Percentiles rank a stretch among this genome's conserved stretches.
These are phyloP conservation scores for Machaerirhynchus nigripectus DNA, from an alignment of 2,113 vertebrate species.

Conservation along the genomic window DNA sequence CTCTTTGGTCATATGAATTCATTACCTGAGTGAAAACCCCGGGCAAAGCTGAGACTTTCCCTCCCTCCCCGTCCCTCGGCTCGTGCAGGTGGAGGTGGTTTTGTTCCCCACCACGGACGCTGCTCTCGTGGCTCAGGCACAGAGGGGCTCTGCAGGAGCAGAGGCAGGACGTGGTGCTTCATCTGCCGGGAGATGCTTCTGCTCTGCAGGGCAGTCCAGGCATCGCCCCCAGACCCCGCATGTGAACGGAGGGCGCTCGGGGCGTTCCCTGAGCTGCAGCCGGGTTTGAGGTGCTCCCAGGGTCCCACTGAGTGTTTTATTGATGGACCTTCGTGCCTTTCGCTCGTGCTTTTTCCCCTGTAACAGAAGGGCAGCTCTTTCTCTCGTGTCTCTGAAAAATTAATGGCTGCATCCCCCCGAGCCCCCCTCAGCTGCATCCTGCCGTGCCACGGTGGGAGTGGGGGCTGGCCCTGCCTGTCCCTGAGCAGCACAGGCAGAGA, in stretches of 20 bases:
- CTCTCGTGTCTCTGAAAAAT: neutral
- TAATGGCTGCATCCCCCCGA: neutral
- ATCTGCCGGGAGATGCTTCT: neutral
- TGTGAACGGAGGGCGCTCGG: rapidly evolving
- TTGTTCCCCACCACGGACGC: neutral
- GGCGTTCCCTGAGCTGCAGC: rapidly evolving
- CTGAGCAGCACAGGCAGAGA: neutral
- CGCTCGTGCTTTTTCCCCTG: rapidly evolving
- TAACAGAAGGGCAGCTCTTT: neutral
- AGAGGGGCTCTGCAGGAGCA: neutral
- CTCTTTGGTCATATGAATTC: neutral
- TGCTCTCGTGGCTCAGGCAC: neutral
- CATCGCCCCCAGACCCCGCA: rapidly evolving
- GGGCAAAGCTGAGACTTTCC: neutral
- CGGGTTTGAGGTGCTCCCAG: neutral
- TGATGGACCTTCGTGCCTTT: neutral
- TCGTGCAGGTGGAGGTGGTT: neutral
- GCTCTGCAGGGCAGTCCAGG: rapidly evolving
- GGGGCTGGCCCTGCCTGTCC: neutral
- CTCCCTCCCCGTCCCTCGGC: neutral
- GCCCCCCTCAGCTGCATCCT: neutral
- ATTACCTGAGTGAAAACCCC: neutral
- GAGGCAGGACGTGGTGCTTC: neutral
- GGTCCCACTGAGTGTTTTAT: neutral
- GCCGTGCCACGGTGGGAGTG: rapidly evolving